Conservation (phyloP, 2,797 vertebrate species). For the Yasuhikotakia modesta region DNA sequence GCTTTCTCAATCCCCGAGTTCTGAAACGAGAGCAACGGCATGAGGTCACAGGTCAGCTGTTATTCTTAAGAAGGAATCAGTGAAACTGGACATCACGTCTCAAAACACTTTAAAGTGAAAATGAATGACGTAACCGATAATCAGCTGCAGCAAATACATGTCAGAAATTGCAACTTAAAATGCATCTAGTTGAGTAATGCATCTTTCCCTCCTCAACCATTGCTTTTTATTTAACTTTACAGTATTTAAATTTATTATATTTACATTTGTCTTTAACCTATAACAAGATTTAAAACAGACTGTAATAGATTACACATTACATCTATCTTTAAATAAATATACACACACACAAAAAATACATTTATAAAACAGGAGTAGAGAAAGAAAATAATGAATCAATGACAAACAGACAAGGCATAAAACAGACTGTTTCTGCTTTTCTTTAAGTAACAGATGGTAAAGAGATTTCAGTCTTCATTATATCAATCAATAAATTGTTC, state of each 20-base stretch:
- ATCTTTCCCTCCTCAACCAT: not conserved
- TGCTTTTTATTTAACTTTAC: too few species aligned
- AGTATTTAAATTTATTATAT: not conserved
- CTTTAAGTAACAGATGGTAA: slow-evolving; percentile 5
- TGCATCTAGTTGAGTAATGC: not conserved
- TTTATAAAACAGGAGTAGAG: too few species aligned
- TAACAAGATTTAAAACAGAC: too few species aligned
- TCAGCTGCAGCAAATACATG: slow-evolving; percentile 26
- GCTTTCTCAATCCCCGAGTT: slow-evolving; percentile 92
- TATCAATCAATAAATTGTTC: slow-evolving; percentile 8
- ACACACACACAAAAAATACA: too few species aligned
- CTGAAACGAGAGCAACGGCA: slow-evolving; percentile 53
- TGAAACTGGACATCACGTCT: slow-evolving; percentile 13
- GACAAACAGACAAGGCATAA: not conserved
- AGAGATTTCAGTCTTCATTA: slow-evolving; percentile 16
- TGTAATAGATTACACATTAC: too few species aligned
- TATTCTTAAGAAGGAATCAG: slow-evolving; percentile 15
- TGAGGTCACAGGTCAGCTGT: slow-evolving; percentile 10
- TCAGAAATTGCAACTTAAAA: slow-evolving; percentile 25
- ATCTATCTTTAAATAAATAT: too few species aligned
- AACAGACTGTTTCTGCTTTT: not conserved
- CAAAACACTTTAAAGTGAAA: slow-evolving; percentile 33
- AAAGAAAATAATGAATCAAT: not conserved
- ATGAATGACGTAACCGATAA: slow-evolving; percentile 35
- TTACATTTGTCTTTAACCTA: too few species aligned